Evolutionary conservation across 2,888 invertebrate genomes (phyloP).

Genomic region (Malthinus flaveolus): DNA sequence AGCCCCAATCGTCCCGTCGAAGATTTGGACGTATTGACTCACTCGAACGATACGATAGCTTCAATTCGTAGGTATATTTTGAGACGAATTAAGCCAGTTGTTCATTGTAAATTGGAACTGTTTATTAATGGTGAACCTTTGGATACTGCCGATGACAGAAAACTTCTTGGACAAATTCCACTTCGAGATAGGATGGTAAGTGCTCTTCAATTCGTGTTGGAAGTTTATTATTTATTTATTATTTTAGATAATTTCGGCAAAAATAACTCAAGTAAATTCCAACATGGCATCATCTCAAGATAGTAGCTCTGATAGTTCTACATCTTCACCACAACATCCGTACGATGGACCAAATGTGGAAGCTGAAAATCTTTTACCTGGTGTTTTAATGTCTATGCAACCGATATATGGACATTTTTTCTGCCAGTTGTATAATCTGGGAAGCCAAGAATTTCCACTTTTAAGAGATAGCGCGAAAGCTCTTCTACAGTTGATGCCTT

Average conservation of each 20-base stretch:
- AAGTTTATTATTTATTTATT: not conserved
- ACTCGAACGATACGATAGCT: slow-evolving; percentile 91
- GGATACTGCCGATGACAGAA: slow-evolving; percentile 85
- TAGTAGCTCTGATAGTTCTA: slow-evolving; percentile 93
- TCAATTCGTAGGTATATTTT: slow-evolving; percentile 80
- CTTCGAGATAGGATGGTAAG: slow-evolving; percentile 86
- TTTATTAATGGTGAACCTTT: slow-evolving; percentile 87
- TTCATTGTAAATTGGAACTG: slow-evolving; percentile 86
- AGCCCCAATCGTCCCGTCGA: slow-evolving; percentile 88
- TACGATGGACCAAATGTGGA: slow-evolving; percentile 80
- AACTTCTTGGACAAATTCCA: slow-evolving; percentile 83
- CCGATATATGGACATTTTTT: slow-evolving; percentile 78
- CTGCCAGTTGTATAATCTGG: slow-evolving; percentile 85
- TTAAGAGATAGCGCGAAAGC: slow-evolving; percentile 83
- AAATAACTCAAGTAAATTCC: slow-evolving; percentile 72
- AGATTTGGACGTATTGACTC: slow-evolving; percentile 89
- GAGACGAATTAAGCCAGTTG: slow-evolving; percentile 64
- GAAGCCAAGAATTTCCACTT: slow-evolving; percentile 78
- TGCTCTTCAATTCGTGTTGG: not conserved
- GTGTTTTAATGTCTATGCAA: slow-evolving; percentile 85
- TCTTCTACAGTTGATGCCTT: slow-evolving; percentile 79
- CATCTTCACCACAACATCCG: slow-evolving; percentile 87
- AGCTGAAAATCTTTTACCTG: slow-evolving; percentile 87
- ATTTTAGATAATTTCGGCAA: slow-evolving; percentile 70
- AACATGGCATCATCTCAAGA: slow-evolving; percentile 83